A percentile compares a stretch with the other conserved stretches of the same genome.
Evolutionary conservation across 2,113 vertebrate species (phyloP).

Genomic region (Verasper variegatus): DNA sequence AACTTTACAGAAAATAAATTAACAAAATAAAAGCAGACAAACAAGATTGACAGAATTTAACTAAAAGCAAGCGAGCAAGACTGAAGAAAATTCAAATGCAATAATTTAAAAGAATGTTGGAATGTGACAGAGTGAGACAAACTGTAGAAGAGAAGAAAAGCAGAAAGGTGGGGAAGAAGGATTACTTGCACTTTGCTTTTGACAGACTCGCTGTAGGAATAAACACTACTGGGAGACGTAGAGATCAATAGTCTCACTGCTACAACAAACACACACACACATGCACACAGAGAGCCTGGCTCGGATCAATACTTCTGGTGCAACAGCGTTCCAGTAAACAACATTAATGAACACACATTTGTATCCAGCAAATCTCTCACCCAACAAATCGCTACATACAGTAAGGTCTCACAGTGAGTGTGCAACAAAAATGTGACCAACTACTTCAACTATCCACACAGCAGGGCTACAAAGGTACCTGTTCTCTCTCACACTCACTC

Average conservation of each 20-base stretch:
- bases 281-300: conserved; percentile 35
- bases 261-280: conserved; percentile 45
- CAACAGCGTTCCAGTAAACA: conserved; percentile 72
- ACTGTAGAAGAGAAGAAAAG: conserved; percentile 27
- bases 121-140: conserved; percentile 54
- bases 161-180: conserved; percentile 40
- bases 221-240: conserved; percentile 70
- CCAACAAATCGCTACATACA: conserved; percentile 55
- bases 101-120: conserved; percentile 36
- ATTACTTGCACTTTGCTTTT: conserved; percentile 77
- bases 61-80: conserved; percentile 11
- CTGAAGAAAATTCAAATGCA: conserved; percentile 18
- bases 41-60: neutral
- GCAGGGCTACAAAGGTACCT: neutral
- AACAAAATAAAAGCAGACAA: conserved; percentile 13
- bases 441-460: neutral
- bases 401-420: conserved; percentile 7
- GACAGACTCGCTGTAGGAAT: conserved; percentile 74
- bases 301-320: conserved; percentile 70
- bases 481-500: conserved; percentile 2
- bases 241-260: conserved; percentile 71
- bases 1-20: conserved; percentile 14
- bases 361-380: conserved; percentile 68
- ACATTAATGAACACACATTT: conserved; percentile 78
- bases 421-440: conserved; percentile 21